Conservation (phyloP, 2,797 vertebrate genomes). For the Thamnophis elegans region DNA sequence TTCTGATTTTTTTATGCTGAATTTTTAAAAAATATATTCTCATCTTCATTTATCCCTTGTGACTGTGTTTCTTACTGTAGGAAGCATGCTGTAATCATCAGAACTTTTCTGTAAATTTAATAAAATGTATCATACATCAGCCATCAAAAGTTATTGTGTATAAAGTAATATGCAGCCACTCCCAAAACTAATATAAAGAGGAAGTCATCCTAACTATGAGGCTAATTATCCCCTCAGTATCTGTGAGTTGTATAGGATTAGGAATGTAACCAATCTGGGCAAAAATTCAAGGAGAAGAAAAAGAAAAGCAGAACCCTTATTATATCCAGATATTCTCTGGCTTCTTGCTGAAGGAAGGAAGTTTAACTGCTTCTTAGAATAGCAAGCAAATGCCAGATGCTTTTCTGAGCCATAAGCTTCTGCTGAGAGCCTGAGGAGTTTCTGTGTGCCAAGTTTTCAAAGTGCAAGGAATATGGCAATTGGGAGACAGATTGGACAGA, state of each 20-base stretch:
- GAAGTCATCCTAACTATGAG: background rate
- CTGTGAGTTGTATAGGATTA: conserved; percentile 2
- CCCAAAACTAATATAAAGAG: background rate
- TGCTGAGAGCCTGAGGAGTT: background rate
- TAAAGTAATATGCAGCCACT: background rate
- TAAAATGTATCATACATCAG: accelerated
- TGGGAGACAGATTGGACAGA: background rate
- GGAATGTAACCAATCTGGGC: conserved; percentile 1
- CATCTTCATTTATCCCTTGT: conserved; percentile 34
- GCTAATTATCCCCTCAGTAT: background rate
- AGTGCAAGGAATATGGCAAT: background rate
- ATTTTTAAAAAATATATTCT: background rate
- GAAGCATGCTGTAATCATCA: background rate
- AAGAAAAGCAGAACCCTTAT: background rate
- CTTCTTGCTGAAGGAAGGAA: conserved; percentile 20
- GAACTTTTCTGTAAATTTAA: background rate
- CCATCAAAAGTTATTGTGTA: background rate
- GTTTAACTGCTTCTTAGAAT: conserved; percentile 28
- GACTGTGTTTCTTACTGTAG: conserved; percentile 31
- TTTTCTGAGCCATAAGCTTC: conserved; percentile 8
- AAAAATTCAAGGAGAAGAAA: background rate
- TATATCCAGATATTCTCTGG: conserved; percentile 12
- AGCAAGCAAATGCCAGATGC: conserved; percentile 29
- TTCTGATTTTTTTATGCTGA: conserved; percentile 53
- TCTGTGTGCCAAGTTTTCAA: background rate